Evolutionary conservation across 2,113 vertebrate species (phyloP).

Genomic region (Lucifuga dentata): DNA sequence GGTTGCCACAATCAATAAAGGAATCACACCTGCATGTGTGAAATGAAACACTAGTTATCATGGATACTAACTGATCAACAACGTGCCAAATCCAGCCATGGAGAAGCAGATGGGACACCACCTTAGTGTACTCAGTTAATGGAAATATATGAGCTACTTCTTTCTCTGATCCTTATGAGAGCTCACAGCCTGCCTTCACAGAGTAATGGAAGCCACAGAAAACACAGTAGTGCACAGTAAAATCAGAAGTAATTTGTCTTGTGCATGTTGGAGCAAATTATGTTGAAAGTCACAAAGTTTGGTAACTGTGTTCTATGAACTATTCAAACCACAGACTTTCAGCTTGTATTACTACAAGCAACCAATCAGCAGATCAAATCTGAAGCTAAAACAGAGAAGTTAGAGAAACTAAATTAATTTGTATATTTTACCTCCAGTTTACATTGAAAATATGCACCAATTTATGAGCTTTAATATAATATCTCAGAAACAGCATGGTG

Average conservation of each 20-base stretch:
- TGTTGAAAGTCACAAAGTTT: not conserved
- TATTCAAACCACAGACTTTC: no score
- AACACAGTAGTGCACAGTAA: conserved; percentile 1
- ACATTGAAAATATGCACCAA: no score
- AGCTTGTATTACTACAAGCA: no score
- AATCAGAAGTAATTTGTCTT: not conserved
- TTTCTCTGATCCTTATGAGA: no score
- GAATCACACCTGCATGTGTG: conserved; percentile 55
- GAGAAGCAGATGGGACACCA: not conserved
- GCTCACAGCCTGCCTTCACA: no score
- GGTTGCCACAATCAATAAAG: conserved; percentile 44
- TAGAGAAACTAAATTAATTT: no score
- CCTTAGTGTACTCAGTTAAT: not conserved
- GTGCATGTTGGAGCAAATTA: not conserved
- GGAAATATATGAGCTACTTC: not conserved
- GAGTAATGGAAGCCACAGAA: not conserved
- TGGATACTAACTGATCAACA: conserved; percentile 43
- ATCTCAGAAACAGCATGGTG: no score
- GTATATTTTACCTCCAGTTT: no score
- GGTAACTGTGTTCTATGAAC: no score
- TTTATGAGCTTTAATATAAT: no score
- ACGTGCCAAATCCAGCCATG: not conserved
- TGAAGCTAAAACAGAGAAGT: no score
- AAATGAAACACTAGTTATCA: conserved; percentile 53
- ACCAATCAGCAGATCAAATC: not conserved